Base-by-base conservation (phyloP, 2,888 invertebrate species). In the Diaphora mendica region DNA sequence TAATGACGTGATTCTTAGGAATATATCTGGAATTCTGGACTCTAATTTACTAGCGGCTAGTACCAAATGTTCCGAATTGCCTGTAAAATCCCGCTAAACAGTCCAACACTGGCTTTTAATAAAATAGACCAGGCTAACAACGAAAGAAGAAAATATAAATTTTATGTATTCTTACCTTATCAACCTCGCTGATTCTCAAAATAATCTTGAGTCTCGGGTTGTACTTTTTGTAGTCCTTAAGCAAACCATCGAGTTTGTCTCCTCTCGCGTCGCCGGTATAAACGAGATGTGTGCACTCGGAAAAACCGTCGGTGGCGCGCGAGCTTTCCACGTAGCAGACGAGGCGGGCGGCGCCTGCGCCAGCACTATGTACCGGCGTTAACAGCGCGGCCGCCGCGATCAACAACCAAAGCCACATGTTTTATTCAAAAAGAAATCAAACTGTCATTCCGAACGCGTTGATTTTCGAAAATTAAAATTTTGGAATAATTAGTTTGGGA, bases 161-260 rank as follows among this genome's bases (percentile, higher is more conserved):
- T 73, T 64, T n/a, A 26, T 33, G 68, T 76, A 71, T 30, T 80
- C 92, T 90, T 91, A 97, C 97, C 96, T 97, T 96, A 87, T 97
- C 96, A 77, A 92, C 94, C 78, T 96, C 96, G 80, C 93, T 91
- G 71, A 96, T 95, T 75, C 96, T 95, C 78, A 97, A 87, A 78
- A 96, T 90, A 80, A 96, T 93, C 91, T 96, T 96, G 82, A 96
- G 89, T 74, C 94, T 91, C 42, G 96, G 95, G 78, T 95, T 94
- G 76, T 89, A 90, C 79, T 95, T 95, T 85, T 94, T 94, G 82
- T 96, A 94, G 79, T 93, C 94, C 87, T 96, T 96, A 82, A 95
- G 84, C 64, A 95, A 73, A 42, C 85, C 84, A 44, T 94, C 94
- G 71, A 96, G 91, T 77, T 94, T 93, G 9, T 95, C 94, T 79